phyloP scores from a whole-genome alignment of 2,888 invertebrate species.

The Baronia brevicornis region DNA sequence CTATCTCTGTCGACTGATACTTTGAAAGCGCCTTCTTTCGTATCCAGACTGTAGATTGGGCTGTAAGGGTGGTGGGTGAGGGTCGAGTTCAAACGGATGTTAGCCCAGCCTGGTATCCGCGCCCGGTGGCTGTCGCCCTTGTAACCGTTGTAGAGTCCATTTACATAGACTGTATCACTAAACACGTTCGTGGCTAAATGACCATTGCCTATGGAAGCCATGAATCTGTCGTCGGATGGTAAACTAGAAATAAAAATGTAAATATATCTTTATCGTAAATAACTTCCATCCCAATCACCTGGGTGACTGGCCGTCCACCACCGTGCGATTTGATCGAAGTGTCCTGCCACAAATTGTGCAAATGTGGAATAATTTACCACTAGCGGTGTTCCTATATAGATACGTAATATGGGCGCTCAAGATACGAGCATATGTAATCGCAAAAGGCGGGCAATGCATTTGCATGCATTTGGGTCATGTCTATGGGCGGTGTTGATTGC shows the following conservation, averaged over 20 bases:
- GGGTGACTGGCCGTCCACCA: too few species aligned
- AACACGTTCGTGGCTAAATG: conserved; percentile 76
- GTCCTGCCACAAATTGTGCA: too few species aligned
- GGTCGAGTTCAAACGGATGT: conserved; percentile 67
- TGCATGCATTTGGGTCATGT: too few species aligned
- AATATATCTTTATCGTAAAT: background rate
- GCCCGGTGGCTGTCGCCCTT: conserved; percentile 75
- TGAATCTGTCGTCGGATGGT: conserved; percentile 70
- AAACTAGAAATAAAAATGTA: conserved; percentile 44
- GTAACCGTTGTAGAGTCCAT: conserved; percentile 75
- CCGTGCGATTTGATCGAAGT: too few species aligned
- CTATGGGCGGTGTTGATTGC: too few species aligned
- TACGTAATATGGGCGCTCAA: too few species aligned
- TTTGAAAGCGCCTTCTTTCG: conserved; percentile 61
- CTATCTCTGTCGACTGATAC: conserved; percentile 62
- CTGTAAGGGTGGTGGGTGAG: conserved; percentile 46
- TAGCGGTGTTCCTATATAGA: too few species aligned
- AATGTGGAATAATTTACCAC: too few species aligned
- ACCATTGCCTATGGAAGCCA: conserved; percentile 77
- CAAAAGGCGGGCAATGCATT: too few species aligned
- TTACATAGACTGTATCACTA: conserved; percentile 76
- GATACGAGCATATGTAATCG: too few species aligned
- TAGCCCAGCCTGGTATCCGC: conserved; percentile 76
- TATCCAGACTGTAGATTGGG: conserved; percentile 62
- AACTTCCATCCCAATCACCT: too few species aligned